Conservation (phyloP, 2,888 invertebrate genomes). For the Metalampra italica region DNA sequence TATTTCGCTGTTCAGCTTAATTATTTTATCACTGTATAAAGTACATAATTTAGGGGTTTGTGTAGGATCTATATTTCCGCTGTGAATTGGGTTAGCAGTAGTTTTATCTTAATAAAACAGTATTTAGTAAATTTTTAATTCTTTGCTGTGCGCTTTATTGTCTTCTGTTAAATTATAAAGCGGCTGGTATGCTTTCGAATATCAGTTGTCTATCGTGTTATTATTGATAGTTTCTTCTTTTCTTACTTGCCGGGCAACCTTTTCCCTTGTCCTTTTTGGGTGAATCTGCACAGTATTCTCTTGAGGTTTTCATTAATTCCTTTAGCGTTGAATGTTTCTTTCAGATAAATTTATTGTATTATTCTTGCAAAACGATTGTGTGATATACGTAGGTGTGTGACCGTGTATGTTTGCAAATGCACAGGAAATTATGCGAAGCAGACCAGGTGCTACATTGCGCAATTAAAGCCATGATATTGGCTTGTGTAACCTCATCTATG, state of each 20-base stretch:
- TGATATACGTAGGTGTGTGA: neutral
- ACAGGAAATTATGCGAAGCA: constrained; percentile 14
- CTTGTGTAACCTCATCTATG: constrained; percentile 22
- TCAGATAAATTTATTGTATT: neutral
- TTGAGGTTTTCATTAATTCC: no score
- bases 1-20: constrained; percentile 35
- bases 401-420: neutral
- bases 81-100: neutral
- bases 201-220: no score
- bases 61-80: neutral
- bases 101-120: no score
- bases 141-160: no score
- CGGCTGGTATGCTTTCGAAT: no score
- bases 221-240: no score
- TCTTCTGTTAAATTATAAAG: no score
- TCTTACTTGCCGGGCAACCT: no score
- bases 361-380: neutral
- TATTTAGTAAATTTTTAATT: no score
- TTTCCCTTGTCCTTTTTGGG: no score
- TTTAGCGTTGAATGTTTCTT: no score
- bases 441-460: constrained; percentile 16
- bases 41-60: constrained; percentile 14
- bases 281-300: no score
- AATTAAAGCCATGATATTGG: constrained; percentile 20
- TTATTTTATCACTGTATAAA: constrained; percentile 31